phyloP scores from a whole-genome alignment of 1,140 invertebrate species.

The Dendroctonus ponderosae region DNA sequence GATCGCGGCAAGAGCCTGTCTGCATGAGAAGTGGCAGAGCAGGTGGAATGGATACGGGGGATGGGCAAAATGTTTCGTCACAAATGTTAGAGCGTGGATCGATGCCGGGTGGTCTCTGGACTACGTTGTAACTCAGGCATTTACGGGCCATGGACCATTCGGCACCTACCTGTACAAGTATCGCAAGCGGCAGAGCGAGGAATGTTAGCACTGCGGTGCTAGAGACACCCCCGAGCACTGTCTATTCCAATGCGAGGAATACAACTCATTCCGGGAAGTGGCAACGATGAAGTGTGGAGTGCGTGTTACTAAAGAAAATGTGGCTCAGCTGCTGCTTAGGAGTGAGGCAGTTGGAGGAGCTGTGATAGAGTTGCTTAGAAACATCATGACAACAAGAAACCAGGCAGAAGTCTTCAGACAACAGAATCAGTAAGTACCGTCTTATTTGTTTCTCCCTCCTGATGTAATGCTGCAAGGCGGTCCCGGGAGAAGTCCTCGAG shows the following conservation, averaged over 20 bases:
- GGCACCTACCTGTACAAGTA: background rate
- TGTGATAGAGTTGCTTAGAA: background rate
- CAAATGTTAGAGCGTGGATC: constrained; percentile 13
- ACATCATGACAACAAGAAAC: too few species aligned
- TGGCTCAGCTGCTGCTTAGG: background rate
- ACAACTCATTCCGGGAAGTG: background rate
- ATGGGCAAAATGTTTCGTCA: constrained; percentile 26
- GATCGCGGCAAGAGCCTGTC: background rate
- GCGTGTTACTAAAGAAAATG: background rate
- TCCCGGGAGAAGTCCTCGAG: too few species aligned
- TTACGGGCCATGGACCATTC: constrained; percentile 31
- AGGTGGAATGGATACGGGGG: constrained; percentile 11
- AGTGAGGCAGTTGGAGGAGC: background rate
- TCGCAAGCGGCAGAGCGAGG: background rate
- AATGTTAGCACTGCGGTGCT: constrained; percentile 5
- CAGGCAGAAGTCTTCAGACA: too few species aligned
- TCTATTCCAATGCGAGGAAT: constrained; percentile 1
- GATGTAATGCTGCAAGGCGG: too few species aligned
- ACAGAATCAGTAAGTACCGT: too few species aligned
- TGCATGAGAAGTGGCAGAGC: constrained; percentile 19
- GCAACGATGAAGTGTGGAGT: too few species aligned
- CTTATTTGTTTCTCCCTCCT: too few species aligned
- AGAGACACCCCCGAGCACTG: constrained; percentile 8
- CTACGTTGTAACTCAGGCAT: constrained; percentile 17
- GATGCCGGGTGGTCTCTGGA: constrained; percentile 1